A percentile compares a stretch with the other conserved stretches of the same genome.
phyloP scores from a whole-genome alignment of 2,888 invertebrate genomes.

The Agrotis segetum region DNA sequence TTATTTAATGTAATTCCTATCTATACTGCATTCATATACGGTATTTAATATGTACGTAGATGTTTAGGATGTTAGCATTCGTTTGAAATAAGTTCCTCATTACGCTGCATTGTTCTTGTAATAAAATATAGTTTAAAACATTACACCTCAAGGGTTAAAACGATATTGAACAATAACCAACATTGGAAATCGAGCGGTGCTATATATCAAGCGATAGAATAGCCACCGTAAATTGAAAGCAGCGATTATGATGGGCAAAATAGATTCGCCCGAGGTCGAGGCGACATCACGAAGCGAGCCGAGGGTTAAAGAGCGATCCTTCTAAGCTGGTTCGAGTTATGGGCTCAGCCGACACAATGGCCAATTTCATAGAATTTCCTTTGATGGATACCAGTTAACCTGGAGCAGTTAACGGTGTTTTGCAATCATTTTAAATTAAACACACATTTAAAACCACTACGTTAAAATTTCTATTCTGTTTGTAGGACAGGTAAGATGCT shows the following conservation, averaged over 20 bases:
- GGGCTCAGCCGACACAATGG: slow-evolving; percentile 86
- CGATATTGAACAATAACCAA: slow-evolving; percentile 71
- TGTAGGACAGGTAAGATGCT: slow-evolving; percentile 29
- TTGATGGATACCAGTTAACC: slow-evolving; percentile 82
- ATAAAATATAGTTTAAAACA: slow-evolving; percentile 37
- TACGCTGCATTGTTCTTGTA: slow-evolving; percentile 41
- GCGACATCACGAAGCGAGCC: slow-evolving; percentile 87
- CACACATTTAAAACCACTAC: slow-evolving; percentile 53
- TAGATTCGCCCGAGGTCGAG: slow-evolving; percentile 86
- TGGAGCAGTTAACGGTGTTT: slow-evolving; percentile 78
- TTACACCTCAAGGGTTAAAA: slow-evolving; percentile 62
- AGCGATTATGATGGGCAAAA: slow-evolving; percentile 89
- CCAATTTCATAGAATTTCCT: slow-evolving; percentile 87
- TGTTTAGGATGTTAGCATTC: slow-evolving; percentile 44
- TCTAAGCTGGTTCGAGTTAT: slow-evolving; percentile 83
- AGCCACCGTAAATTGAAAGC: slow-evolving; percentile 89
- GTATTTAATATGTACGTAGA: slow-evolving; percentile 66
- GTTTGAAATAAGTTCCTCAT: slow-evolving; percentile 36
- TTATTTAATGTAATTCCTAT: slow-evolving; percentile 86
- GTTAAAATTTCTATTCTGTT: slow-evolving; percentile 37
- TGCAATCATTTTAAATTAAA: slow-evolving; percentile 72
- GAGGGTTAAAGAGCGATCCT: slow-evolving; percentile 87
- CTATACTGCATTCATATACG: slow-evolving; percentile 66
- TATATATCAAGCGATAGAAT: slow-evolving; percentile 82
- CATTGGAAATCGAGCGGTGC: slow-evolving; percentile 69